A percentile compares a stretch with the other conserved stretches of the same genome.
Evolutionary conservation across 1,140 invertebrate genomes (phyloP).

Genomic region (Musca domestica): DNA sequence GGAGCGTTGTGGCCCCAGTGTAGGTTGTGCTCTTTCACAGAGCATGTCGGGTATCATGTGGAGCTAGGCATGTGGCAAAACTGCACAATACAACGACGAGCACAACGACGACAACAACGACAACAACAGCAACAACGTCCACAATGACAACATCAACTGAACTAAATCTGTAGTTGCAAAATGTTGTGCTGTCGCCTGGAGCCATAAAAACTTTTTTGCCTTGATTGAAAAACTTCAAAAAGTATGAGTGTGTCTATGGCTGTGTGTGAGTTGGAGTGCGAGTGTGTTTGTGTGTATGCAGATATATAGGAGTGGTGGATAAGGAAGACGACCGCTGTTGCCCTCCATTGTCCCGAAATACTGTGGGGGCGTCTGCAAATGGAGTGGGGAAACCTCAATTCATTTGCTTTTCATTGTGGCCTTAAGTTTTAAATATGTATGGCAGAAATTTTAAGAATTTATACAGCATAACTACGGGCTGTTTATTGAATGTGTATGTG

Average conservation of each 20-base stretch:
- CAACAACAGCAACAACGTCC: too few species aligned
- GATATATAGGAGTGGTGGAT: background rate
- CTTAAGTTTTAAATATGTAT: constrained; percentile 10
- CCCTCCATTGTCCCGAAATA: too few species aligned
- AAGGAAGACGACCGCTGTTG: too few species aligned
- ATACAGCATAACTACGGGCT: background rate
- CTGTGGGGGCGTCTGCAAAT: too few species aligned
- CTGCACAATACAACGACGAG: too few species aligned
- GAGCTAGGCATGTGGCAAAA: too few species aligned
- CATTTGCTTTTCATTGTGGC: background rate
- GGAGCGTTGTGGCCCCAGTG: too few species aligned
- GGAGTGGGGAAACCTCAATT: background rate
- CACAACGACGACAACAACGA: too few species aligned
- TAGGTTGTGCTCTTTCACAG: too few species aligned
- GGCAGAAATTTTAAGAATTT: constrained; percentile 13
- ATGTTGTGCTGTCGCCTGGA: constrained; percentile 7
- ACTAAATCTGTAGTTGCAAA: background rate
- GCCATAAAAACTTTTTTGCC: constrained; percentile 10
- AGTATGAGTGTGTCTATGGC: background rate
- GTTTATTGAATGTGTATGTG: too few species aligned
- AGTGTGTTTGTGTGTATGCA: background rate
- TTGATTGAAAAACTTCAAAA: constrained; percentile 19
- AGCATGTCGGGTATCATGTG: too few species aligned
- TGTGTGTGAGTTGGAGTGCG: background rate
- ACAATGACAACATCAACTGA: too few species aligned